Percentiles rank a stretch among this genome's conserved stretches.
These are phyloP conservation scores for Trichopria drosophilae DNA, from an alignment of 2,888 invertebrate genomes.

Conservation along the genomic window DNA sequence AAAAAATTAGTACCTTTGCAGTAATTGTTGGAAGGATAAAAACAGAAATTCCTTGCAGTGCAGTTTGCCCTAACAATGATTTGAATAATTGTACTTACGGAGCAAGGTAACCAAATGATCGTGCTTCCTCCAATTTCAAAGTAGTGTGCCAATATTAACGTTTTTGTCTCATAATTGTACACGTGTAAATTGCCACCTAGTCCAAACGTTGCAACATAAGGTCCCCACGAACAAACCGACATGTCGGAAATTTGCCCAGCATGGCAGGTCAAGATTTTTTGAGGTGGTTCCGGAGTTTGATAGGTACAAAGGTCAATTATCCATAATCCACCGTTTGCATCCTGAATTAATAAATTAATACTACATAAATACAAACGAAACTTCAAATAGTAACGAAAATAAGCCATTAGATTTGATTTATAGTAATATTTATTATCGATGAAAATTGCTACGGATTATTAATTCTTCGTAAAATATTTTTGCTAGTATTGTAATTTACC, in stretches of 20 bases:
- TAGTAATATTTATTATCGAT: not conserved
- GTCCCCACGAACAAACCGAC: constrained; percentile 69
- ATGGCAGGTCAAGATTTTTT: constrained; percentile 69
- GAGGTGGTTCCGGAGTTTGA: constrained; percentile 57
- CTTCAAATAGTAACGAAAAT: not conserved
- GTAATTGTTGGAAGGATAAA: constrained; percentile 29
- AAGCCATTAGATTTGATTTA: too few relatives aligned
- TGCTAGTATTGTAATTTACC: constrained; percentile 61
- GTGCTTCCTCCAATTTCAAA: constrained; percentile 64
- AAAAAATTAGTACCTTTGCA: too few relatives aligned
- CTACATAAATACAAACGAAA: not conserved
- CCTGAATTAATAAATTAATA: constrained; percentile 60
- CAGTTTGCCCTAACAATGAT: too few relatives aligned
- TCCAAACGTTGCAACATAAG: constrained; percentile 74
- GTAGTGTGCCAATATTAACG: constrained; percentile 65
- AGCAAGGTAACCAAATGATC: constrained; percentile 71
- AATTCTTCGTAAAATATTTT: too few relatives aligned
- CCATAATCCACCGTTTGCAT: constrained; percentile 85
- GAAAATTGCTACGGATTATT: not conserved
- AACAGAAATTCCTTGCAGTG: too few relatives aligned
- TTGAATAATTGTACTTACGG: constrained; percentile 58
- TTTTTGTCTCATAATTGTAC: constrained; percentile 69
- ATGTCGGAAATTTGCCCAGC: constrained; percentile 75
- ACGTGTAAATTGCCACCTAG: constrained; percentile 73
- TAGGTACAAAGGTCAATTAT: constrained; percentile 66